phyloP scores from a whole-genome alignment of 2,113 vertebrate species.

The Ginglymostoma cirratum region DNA sequence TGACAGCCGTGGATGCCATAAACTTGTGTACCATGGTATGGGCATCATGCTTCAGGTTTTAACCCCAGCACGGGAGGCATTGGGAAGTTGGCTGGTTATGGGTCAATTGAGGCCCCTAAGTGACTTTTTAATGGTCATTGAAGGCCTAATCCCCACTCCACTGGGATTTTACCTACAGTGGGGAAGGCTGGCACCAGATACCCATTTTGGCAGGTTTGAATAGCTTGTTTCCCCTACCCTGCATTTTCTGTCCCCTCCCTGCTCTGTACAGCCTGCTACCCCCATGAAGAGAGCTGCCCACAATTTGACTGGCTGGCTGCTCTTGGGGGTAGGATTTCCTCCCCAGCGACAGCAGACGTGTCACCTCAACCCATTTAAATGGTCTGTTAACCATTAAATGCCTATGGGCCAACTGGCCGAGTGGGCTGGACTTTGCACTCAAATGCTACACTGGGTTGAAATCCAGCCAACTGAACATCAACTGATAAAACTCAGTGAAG shows the following conservation, averaged over 20 bases:
- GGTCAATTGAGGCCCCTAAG: no score
- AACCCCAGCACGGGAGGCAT: no score
- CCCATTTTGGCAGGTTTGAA: no score
- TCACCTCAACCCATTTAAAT: not conserved
- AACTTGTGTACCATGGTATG: no score
- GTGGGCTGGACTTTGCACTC: not conserved
- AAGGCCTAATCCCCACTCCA: no score
- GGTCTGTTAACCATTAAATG: not conserved
- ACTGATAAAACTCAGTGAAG: not conserved
- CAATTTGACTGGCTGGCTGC: not conserved
- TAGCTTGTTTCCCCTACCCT: no score
- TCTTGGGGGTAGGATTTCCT: not conserved
- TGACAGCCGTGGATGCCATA: no score
- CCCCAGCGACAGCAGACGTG: not conserved
- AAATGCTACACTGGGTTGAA: not conserved
- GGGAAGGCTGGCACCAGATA: no score
- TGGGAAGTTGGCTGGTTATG: no score
- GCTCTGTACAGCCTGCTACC: not conserved
- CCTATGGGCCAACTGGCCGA: not conserved
- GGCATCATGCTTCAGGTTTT: no score
- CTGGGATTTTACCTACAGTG: no score
- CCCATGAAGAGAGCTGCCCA: not conserved
- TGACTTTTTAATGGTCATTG: no score
- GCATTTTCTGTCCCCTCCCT: not conserved
- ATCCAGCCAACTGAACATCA: not conserved